Conservation (phyloP, 2,113 vertebrate genomes). For the Phasianus colchicus region DNA sequence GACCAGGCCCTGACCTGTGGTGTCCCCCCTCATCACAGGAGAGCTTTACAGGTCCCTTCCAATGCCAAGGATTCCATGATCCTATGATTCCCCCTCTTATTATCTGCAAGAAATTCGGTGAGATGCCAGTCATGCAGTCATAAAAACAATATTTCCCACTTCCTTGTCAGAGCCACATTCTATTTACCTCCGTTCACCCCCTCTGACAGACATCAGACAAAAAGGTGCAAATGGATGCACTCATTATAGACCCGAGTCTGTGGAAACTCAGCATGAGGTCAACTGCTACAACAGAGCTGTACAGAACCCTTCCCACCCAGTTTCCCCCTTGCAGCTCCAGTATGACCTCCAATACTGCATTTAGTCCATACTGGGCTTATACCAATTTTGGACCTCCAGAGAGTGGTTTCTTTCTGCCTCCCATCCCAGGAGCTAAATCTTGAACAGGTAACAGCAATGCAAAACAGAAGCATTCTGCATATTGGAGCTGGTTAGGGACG, state of each 20-base stretch:
- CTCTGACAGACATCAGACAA: conserved; percentile 29
- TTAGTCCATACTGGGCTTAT: fast-evolving
- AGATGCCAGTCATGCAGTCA: conserved; percentile 63
- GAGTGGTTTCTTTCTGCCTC: fast-evolving
- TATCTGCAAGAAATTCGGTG: conserved; percentile 59
- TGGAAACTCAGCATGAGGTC: conserved; percentile 26
- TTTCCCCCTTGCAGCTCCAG: background rate
- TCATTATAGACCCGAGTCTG: conserved; percentile 17
- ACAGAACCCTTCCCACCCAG: background rate
- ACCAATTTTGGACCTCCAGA: fast-evolving
- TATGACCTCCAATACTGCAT: fast-evolving
- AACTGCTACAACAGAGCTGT: background rate
- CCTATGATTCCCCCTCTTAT: background rate
- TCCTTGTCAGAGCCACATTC: conserved; percentile 26
- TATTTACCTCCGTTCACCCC: conserved; percentile 43
- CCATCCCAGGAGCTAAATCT: fast-evolving
- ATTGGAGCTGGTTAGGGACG: no score
- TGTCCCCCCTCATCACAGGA: no score
- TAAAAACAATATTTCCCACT: conserved; percentile 62
- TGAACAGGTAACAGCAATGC: background rate
- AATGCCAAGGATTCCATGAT: no score
- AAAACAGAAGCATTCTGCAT: background rate
- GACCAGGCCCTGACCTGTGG: no score
- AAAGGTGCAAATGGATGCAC: conserved; percentile 47
- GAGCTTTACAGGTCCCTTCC: no score